A percentile compares a stretch with the other conserved stretches of the same genome.
phyloP scores from a whole-genome alignment of 1,140 invertebrate species.

The Drosophila kurseongensis region DNA sequence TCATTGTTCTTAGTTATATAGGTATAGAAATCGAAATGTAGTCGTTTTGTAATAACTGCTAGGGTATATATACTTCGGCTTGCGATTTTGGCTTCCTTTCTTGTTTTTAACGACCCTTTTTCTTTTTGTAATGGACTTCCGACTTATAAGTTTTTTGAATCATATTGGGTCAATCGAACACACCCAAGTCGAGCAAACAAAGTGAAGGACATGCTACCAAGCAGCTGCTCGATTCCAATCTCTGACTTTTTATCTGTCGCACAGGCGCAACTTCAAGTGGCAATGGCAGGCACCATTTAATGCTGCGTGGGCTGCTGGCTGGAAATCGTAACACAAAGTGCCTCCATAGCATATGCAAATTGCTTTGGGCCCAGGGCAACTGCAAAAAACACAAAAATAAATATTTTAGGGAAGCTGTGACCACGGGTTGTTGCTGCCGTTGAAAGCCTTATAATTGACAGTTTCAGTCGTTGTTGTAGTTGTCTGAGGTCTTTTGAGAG shows the following conservation, averaged over 20 bases:
- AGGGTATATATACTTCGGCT: too few species aligned
- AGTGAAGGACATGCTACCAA: constrained; percentile 62
- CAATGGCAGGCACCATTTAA: constrained; percentile 66
- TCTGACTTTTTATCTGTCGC: constrained; percentile 31
- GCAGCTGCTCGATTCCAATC: constrained; percentile 13
- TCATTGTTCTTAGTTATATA: too few species aligned
- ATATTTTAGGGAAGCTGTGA: constrained; percentile 63
- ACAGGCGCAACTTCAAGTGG: constrained; percentile 42
- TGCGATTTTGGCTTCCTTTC: too few species aligned
- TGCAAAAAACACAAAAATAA: constrained; percentile 30
- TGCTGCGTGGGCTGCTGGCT: constrained; percentile 56
- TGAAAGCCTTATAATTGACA: constrained; percentile 79
- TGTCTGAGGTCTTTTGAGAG: not conserved
- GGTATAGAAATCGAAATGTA: too few species aligned
- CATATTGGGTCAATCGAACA: constrained; percentile 11
- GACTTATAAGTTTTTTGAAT: too few species aligned
- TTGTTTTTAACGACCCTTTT: too few species aligned
- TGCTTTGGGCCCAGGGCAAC: constrained; percentile 12
- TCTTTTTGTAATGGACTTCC: too few species aligned
- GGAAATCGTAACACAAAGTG: constrained; percentile 36
- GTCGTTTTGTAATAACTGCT: too few species aligned
- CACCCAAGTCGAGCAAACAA: constrained; percentile 16
- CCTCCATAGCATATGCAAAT: constrained; percentile 45
- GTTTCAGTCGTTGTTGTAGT: constrained; percentile 44
- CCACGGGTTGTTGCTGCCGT: constrained; percentile 31